These are phyloP conservation scores for Drosophila aldrichi DNA, from an alignment of 2,888 invertebrate genomes.

Conservation along the genomic window DNA sequence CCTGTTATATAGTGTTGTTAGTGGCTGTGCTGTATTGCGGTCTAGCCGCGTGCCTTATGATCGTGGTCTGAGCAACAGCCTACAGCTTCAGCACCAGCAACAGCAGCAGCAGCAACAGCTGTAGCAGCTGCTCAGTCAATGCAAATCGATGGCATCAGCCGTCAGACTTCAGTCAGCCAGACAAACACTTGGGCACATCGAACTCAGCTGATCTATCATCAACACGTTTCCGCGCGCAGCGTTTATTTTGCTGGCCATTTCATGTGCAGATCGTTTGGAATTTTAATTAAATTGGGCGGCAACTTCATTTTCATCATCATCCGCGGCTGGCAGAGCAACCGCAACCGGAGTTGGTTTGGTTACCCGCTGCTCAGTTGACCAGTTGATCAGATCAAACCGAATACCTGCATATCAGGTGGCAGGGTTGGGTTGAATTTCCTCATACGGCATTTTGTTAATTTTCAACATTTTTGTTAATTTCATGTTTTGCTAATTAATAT, in stretches of 20 bases:
- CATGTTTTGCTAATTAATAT: conserved; percentile 81
- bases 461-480: conserved; percentile 65
- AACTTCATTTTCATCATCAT: conserved; percentile 82
- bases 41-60: conserved; percentile 67
- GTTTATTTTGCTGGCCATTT: conserved; percentile 50
- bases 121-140: conserved; percentile 40
- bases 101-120: background rate
- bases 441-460: conserved; percentile 26
- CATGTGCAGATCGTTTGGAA: conserved; percentile 82
- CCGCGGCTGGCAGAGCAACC: conserved; percentile 43
- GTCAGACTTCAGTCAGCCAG: conserved; percentile 4
- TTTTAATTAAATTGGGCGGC: conserved; percentile 83
- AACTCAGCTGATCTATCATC: conserved; percentile 71
- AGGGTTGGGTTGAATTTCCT: conserved; percentile 27
- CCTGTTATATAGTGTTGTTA: conserved; percentile 36
- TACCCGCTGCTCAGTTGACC: conserved; percentile 16
- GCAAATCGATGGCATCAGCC: conserved; percentile 65
- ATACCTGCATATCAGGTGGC: conserved; percentile 64
- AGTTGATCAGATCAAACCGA: conserved; percentile 60
- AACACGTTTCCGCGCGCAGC: conserved; percentile 65
- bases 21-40: conserved; percentile 44
- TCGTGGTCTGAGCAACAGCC: conserved; percentile 29
- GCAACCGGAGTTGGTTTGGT: conserved; percentile 31
- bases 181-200: conserved; percentile 10
- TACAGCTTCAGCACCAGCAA: background rate